Evolutionary conservation across 2,888 invertebrate genomes (phyloP), one percentile per base, ranked within the genome.

Genomic region (Polyommatus icarus): DNA sequence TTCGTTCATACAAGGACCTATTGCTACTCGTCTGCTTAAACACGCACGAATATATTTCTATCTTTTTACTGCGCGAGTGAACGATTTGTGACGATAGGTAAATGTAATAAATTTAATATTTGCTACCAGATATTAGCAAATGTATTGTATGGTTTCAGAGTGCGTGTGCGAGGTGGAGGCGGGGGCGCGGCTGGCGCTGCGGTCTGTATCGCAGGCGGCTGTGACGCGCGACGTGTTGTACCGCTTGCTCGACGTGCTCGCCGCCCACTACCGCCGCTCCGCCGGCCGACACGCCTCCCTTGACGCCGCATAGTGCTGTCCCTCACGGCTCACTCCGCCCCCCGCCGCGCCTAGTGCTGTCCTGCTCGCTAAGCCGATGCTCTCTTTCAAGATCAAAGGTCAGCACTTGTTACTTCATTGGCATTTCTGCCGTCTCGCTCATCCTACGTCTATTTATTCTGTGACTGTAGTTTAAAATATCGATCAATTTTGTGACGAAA

Each of bases 161-260:
- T 67, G 67, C 29, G 67, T 67, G 67, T 67, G 67, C 67, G 89
- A 90, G 12, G 84, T 87, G 0, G 80, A 89, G 4, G 54, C 79
- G 0, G 78, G 79, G 1, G 84, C 90, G 0, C 77, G 78, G 1
- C 84, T 90, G 79, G 79, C 85, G 0, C 82, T 90, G 32, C 78
- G 80, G 81, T 91, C 78, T 83, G 86, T 12, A 15, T 67, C 67
- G 67, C 86, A 88, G 84, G 81, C 84, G 79, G 80, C 82, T 1
- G n/a, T 91, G 54, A 89, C 88, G 83, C 84, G 84, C 10, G 92
- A 93, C 82, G 81, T 93, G 8, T 80, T 85, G 0, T 88, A 86
- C 80, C 85, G 91, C 1, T 79, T 85, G 4, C 78, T 93, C 59
- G 94, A 94, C 80, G 76, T 90, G 0, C 76, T 89, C 18, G 87